Percentiles rank a stretch among this genome's conserved stretches.
Evolutionary conservation across 1,140 invertebrate species (phyloP).

Genomic region (Brachionus calyciflorus): DNA sequence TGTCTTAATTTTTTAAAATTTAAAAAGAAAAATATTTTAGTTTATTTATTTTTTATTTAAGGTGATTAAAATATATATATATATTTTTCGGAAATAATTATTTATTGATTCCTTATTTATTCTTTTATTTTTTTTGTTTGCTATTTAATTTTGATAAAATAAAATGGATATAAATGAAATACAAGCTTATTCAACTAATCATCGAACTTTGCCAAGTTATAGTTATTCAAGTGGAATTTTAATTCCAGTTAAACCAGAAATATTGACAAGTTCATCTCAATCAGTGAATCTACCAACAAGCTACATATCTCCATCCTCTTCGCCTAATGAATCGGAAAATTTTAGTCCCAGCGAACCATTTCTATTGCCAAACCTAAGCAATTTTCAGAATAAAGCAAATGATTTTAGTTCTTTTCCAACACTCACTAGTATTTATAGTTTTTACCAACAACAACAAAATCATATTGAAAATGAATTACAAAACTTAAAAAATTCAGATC

Average conservation of each 20-base stretch:
- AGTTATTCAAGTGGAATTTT: constrained; percentile 4
- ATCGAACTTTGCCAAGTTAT: background rate
- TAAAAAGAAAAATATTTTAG: background rate
- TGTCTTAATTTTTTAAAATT: background rate
- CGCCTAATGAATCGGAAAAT: background rate
- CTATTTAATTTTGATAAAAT: no score
- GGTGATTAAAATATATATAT: background rate
- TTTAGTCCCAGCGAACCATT: background rate
- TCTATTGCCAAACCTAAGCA: constrained; percentile 8
- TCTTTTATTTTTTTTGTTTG: no score
- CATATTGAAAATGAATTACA: constrained; percentile 11
- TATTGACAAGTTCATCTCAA: background rate
- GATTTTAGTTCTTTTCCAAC: constrained; percentile 33
- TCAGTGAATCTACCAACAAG: background rate
- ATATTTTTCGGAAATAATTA: no score
- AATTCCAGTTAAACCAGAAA: constrained; percentile 22
- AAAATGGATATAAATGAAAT: constrained; percentile 3
- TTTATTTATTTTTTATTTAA: constrained; percentile 3
- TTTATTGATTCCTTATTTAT: no score
- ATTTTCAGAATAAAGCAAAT: background rate
- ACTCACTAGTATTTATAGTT: constrained; percentile 37
- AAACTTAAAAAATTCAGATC: background rate
- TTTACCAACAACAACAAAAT: constrained; percentile 44
- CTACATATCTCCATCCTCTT: background rate
- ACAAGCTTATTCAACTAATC: constrained; percentile 3